Percentiles rank a stretch among this genome's conserved stretches.
Conservation (phyloP, 53 echinoderm and acorn worm species). For the Crossaster papposus region DNA sequence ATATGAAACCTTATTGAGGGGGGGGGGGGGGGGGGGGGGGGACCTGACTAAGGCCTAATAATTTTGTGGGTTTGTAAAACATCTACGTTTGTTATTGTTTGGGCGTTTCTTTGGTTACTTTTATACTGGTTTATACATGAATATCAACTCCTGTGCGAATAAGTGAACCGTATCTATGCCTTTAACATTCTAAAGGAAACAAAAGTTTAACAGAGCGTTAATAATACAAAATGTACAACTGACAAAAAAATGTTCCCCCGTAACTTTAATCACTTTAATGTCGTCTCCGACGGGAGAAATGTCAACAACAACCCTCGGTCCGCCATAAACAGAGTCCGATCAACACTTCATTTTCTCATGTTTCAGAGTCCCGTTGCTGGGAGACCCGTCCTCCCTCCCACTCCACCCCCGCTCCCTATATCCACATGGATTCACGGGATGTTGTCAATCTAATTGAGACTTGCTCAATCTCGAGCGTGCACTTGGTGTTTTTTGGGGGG, state of each 20-base stretch:
- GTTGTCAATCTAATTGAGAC: background rate
- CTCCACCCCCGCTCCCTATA: background rate
- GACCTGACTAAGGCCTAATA: too few species aligned
- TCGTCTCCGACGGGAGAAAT: background rate
- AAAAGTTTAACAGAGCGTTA: too few species aligned
- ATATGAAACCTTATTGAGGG: too few species aligned
- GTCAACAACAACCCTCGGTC: too few species aligned
- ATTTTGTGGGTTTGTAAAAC: too few species aligned
- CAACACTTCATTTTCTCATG: background rate
- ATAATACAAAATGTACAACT: background rate
- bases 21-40: too few species aligned
- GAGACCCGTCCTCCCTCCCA: background rate
- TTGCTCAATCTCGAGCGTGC: background rate
- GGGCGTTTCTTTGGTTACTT: too few species aligned
- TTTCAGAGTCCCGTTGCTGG: constrained; percentile 12
- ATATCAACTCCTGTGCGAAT: too few species aligned
- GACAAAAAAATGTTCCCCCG: background rate
- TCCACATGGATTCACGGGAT: background rate
- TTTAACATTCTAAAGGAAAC: too few species aligned
- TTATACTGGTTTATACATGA: too few species aligned
- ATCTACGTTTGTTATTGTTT: too few species aligned
- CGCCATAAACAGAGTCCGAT: background rate
- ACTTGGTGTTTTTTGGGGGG: background rate
- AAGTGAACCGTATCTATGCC: too few species aligned
- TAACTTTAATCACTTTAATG: background rate